phyloP scores from a whole-genome alignment of 1,140 invertebrate species.

The Oryctes rhinoceros region DNA sequence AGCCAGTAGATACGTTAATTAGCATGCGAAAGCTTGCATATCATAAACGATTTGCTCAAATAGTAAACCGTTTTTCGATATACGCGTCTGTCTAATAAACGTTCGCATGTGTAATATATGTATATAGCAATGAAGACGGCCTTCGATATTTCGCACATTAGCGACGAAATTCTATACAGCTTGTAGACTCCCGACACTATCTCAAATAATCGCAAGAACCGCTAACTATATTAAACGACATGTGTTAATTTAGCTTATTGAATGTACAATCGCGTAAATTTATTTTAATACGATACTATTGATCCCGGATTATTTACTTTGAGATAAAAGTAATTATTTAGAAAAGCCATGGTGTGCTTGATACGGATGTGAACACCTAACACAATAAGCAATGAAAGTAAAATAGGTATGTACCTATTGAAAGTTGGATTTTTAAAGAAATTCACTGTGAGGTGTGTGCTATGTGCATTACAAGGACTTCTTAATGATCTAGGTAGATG shows the following conservation, averaged over 20 bases:
- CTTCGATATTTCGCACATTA: slow-evolving; percentile 27
- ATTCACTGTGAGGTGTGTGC: too few species aligned
- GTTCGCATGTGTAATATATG: neutral
- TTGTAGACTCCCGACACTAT: neutral
- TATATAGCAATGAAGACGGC: neutral
- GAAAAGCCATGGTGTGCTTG: neutral
- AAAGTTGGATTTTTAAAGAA: too few species aligned
- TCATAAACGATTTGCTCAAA: neutral
- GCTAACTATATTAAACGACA: slow-evolving; percentile 5
- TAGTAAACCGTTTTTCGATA: neutral
- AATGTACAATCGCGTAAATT: slow-evolving; percentile 14
- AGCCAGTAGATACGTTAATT: too few species aligned
- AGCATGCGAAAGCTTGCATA: too few species aligned
- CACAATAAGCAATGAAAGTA: too few species aligned
- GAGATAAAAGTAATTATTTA: neutral
- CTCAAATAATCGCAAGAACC: neutral
- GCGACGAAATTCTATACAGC: neutral
- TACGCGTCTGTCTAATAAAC: neutral
- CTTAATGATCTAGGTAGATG: too few species aligned
- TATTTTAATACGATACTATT: slow-evolving; percentile 7
- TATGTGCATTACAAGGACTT: too few species aligned
- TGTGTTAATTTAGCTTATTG: slow-evolving; percentile 22
- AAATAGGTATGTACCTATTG: too few species aligned
- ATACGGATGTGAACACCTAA: too few species aligned
- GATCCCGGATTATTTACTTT: slow-evolving; percentile 21